A percentile compares a stretch with the other conserved stretches of the same genome.
Conservation (phyloP, 2,113 vertebrate species). For the Dromaius novaehollandiae region DNA sequence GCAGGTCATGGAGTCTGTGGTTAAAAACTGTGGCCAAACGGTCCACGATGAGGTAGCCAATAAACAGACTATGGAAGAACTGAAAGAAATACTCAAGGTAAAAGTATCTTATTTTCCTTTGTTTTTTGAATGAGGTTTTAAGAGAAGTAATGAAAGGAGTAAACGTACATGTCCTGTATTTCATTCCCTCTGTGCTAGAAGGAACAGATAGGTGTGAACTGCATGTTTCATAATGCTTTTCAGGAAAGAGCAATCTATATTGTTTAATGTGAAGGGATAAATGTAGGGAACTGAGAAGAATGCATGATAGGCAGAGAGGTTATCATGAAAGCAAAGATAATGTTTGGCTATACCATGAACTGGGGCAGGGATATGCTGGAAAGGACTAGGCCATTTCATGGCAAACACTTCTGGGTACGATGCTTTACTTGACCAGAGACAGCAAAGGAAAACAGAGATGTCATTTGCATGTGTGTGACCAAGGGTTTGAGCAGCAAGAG, state of each 20-base stretch:
- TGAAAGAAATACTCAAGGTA: slow-evolving; percentile 97
- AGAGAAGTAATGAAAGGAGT: not conserved
- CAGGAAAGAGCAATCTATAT: not conserved
- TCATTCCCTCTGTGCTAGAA: not conserved
- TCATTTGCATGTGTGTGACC: not conserved
- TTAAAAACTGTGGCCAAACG: slow-evolving; percentile 98
- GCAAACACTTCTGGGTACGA: not conserved
- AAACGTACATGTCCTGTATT: accelerated
- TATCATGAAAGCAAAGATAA: not conserved
- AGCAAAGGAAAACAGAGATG: not conserved
- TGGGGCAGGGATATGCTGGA: not conserved
- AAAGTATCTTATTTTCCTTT: not conserved
- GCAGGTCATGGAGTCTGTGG: slow-evolving; percentile 97
- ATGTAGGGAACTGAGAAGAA: not conserved
- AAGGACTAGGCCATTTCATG: accelerated
- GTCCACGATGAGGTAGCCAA: slow-evolving; percentile 96
- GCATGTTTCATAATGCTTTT: not conserved
- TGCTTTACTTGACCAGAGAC: not conserved
- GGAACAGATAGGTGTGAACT: not conserved
- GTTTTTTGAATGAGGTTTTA: accelerated
- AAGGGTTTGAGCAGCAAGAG: not conserved
- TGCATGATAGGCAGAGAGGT: not conserved
- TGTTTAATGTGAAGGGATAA: accelerated
- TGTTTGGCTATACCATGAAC: not conserved
- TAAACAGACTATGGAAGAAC: slow-evolving; percentile 98